Percentiles rank a stretch among this genome's conserved stretches.
Evolutionary conservation across 2,113 vertebrate species (phyloP).

Genomic region (Puffinus mauretanicus): DNA sequence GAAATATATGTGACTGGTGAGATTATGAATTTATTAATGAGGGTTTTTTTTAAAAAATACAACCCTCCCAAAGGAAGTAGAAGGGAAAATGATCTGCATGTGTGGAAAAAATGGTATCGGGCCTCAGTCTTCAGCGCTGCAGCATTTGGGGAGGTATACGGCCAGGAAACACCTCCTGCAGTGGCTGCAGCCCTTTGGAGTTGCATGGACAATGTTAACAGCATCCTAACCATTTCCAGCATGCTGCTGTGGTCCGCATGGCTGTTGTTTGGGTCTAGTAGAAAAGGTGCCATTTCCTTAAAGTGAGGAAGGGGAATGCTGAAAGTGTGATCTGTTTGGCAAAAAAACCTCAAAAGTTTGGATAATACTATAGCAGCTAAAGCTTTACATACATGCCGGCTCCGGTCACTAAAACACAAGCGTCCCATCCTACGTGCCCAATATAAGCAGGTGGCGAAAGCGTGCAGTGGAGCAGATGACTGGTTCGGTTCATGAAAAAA

Average conservation of each 20-base stretch:
- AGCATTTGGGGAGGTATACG: neutral
- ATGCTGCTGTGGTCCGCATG: neutral
- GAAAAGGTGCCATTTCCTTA: neutral
- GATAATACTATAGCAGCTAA: neutral
- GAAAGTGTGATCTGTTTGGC: neutral
- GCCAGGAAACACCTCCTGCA: neutral
- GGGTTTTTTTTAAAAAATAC: neutral
- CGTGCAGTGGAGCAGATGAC: conserved; percentile 2
- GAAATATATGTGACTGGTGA: conserved; percentile 21
- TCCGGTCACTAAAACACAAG: neutral
- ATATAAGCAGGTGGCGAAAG: conserved; percentile 1
- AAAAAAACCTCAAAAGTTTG: neutral
- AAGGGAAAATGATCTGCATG: neutral
- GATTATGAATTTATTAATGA: conserved; percentile 4
- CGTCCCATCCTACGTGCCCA: neutral
- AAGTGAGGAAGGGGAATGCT: neutral
- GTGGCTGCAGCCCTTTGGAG: neutral
- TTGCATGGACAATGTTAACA: neutral
- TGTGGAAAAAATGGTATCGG: neutral
- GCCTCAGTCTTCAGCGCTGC: neutral
- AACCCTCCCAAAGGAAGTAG: neutral
- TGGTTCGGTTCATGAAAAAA: conserved; percentile 34
- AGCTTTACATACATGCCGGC: neutral
- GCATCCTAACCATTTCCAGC: neutral
- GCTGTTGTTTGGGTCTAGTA: neutral